Evolutionary conservation across 2,888 invertebrate genomes (phyloP), one percentile per base, ranked within the genome.

Genomic region (Chaitophorus viminalis): DNA sequence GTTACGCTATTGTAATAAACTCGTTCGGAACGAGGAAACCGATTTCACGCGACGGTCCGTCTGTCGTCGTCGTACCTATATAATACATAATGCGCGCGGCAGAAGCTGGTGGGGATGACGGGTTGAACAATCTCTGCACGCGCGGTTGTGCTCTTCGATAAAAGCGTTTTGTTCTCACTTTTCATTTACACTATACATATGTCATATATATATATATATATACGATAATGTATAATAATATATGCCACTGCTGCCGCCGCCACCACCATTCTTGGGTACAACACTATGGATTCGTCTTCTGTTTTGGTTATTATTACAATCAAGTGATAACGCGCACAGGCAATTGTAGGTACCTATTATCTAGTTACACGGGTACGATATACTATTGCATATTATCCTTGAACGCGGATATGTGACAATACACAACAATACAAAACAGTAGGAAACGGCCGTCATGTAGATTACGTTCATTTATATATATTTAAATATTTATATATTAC

Each of bases 321-420:
- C 36, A 46, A 14, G 46, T 14, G 14, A 14, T 46, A 46, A 39
- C 11, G 11, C 11, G 11, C 14, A 14, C 1, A 11, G 2, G 11
- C 14, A 46, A 46, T 14, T 46, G 46, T 6, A n/a, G 36, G 14
- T 46, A 3, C 14, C 11, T 39, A 39, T 39, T n/a, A 39, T 9
- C 39, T 46, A 46, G 46, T n/a, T n/a, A 14, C 1, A 46, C 3
- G 46, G 46, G 46, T 46, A 46, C 14, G 9, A 29, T 76, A 52
- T 39, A n/a, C n/a, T n/a, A n/a, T n/a, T n/a, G n/a, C 25, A 60
- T 39, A 46, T 68, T 84, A 76, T 84, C 65, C 76, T 83, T 83
- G 83, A 36, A 60, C 33, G 36, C 5, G 31, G 70, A 14, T 25
- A 25, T 79, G 65, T 36, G 60, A 46, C 46, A 46, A 46, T 60